These are phyloP conservation scores for Parapristionchus giblindavisi DNA, from an alignment of 2,888 invertebrate species.

Conservation along the genomic window DNA sequence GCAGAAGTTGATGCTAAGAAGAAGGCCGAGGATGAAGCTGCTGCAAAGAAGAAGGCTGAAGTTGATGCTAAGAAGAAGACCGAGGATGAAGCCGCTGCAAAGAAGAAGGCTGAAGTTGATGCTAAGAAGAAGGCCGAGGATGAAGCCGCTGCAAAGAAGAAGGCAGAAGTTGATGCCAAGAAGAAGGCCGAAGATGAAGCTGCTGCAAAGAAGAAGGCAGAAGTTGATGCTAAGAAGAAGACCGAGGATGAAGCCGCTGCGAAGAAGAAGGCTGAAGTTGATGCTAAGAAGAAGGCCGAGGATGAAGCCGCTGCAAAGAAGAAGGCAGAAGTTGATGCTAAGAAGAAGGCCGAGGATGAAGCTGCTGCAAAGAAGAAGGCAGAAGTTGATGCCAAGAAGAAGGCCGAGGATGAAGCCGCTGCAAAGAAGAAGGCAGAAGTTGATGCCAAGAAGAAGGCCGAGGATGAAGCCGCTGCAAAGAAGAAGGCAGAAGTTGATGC, in stretches of 20 bases:
- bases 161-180: background rate
- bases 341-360: background rate
- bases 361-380: background rate
- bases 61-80: background rate
- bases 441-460: background rate
- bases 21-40: background rate
- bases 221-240: background rate
- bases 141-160: slow-evolving; percentile 13
- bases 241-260: background rate
- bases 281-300: background rate
- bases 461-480: background rate
- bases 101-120: slow-evolving; percentile 24
- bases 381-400: background rate
- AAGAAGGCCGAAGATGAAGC: slow-evolving; percentile 17
- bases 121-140: background rate
- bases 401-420: background rate
- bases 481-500: background rate
- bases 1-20: background rate
- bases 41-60: background rate
- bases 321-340: background rate
- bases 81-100: background rate
- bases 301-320: background rate
- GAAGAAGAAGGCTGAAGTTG: background rate
- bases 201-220: background rate
- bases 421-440: background rate